Conservation (phyloP, 2,888 invertebrate genomes). For the Agrochola macilenta region DNA sequence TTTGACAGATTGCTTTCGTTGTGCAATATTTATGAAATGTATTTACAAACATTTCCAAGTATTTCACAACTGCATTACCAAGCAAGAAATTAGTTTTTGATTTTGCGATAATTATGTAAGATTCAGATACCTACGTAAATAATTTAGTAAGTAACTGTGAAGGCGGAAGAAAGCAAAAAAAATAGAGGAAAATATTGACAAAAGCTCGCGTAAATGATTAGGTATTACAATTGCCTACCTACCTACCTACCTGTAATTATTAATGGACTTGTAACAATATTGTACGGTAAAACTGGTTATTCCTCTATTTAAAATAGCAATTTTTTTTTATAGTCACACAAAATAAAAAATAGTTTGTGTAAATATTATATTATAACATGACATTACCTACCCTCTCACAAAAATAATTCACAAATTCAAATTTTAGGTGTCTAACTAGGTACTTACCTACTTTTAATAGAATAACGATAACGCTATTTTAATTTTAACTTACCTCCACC, state of each 20-base stretch:
- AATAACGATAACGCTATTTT: not conserved
- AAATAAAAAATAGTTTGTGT: not conserved
- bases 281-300: not conserved
- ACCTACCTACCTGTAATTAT: not conserved
- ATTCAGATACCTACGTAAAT: not conserved
- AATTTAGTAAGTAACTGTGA: not conserved
- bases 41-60: conserved; percentile 29
- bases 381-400: not conserved
- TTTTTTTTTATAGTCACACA: not conserved
- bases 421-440: not conserved
- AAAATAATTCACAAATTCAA: not conserved
- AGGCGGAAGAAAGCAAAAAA: not conserved
- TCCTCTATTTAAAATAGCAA: no score
- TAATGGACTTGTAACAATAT: not conserved
- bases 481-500: not conserved
- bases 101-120: not conserved
- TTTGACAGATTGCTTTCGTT: conserved; percentile 49
- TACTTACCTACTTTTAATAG: not conserved
- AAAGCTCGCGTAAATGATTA: not conserved
- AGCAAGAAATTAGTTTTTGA: not conserved
- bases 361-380: no score
- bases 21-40: conserved; percentile 62
- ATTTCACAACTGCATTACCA: conserved; percentile 32
- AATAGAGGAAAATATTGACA: no score
- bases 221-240: no score